Evolutionary conservation across 2,113 vertebrate genomes (phyloP).

Genomic region (Todiramphus saurophagus): DNA sequence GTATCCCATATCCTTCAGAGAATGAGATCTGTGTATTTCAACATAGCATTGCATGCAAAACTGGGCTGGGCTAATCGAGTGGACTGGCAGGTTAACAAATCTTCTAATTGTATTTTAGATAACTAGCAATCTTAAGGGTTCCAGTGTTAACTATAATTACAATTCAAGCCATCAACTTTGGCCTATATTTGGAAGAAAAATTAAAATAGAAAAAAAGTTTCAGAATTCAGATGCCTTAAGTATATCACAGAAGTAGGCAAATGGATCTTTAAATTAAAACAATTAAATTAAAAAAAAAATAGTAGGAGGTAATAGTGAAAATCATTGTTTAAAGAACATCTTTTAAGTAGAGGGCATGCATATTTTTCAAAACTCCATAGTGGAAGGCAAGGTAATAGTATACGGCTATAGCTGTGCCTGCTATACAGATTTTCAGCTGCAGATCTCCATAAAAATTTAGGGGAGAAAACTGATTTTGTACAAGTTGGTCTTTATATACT

Average conservation of each 20-base stretch:
- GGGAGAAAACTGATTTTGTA: neutral
- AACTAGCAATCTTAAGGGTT: neutral
- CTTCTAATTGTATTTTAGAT: neutral
- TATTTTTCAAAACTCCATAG: neutral
- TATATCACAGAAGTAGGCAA: neutral
- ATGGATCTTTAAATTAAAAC: neutral
- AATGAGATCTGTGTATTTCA: neutral
- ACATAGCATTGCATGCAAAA: neutral
- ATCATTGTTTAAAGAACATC: neutral
- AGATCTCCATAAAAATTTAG: neutral
- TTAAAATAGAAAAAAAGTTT: neutral
- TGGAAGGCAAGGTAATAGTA: neutral
- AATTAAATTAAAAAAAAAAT: neutral
- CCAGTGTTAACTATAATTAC: neutral
- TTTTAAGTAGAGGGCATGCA: neutral
- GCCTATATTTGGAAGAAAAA: neutral
- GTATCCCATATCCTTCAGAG: neutral
- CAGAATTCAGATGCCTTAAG: neutral
- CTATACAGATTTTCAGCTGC: neutral
- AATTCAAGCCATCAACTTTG: neutral
- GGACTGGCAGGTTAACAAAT: neutral
- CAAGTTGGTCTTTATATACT: neutral
- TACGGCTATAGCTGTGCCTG: neutral
- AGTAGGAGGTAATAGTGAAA: neutral
- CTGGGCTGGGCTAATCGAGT: neutral